These are phyloP conservation scores for Chouioia cunea DNA, from an alignment of 2,888 invertebrate species.

Conservation along the genomic window DNA sequence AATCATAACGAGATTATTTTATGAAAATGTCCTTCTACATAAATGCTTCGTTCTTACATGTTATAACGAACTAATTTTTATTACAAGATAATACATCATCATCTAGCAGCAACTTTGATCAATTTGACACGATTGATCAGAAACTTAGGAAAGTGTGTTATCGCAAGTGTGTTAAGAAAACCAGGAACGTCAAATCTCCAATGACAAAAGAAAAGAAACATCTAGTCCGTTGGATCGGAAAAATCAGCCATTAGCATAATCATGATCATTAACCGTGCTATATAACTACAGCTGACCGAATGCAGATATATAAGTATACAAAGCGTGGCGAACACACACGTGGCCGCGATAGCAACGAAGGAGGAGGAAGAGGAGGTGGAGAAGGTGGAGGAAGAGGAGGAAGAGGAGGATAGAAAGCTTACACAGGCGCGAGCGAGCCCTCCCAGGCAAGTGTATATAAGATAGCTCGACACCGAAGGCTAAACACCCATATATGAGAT, in stretches of 20 bases:
- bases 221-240: neutral
- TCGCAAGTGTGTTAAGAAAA: no score
- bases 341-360: neutral
- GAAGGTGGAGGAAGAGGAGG: constrained; percentile 16
- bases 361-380: neutral
- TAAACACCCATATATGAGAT: constrained; percentile 63
- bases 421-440: no score
- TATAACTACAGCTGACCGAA: constrained; percentile 9
- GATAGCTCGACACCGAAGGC: constrained; percentile 52
- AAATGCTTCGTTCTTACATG: no score
- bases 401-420: neutral
- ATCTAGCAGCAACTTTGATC: no score
- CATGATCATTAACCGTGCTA: constrained; percentile 24
- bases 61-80: no score
- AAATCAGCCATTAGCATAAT: constrained; percentile 35
- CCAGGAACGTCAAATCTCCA: no score
- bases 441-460: constrained; percentile 42
- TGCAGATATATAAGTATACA: constrained; percentile 1
- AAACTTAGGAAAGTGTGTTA: no score
- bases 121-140: no score
- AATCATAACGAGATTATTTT: no score
- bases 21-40: no score
- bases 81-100: no score
- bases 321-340: neutral
- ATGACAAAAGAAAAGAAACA: no score